These are phyloP conservation scores for Mizuhopecten yessoensis DNA, from an alignment of 1,140 invertebrate species.

Conservation along the genomic window DNA sequence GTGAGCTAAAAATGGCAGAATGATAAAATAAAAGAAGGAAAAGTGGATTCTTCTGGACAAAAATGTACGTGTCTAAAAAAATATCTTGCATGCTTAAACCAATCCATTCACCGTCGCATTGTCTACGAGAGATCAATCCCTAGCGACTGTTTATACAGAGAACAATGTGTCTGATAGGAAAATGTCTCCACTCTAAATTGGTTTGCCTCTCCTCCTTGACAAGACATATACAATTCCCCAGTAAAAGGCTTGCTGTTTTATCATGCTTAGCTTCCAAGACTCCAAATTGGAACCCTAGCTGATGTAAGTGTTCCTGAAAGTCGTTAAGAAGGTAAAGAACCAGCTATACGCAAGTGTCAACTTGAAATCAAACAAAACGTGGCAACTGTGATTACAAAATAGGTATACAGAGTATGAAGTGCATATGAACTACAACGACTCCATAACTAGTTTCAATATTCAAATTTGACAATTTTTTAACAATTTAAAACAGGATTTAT, in stretches of 20 bases:
- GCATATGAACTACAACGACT: too few relatives aligned
- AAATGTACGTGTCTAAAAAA: not conserved
- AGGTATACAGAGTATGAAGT: too few relatives aligned
- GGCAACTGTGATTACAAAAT: too few relatives aligned
- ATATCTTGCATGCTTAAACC: not conserved
- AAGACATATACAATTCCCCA: not conserved
- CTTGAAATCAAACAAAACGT: not conserved
- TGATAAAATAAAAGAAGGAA: too few relatives aligned
- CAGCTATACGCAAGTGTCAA: not conserved
- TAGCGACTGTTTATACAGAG: not conserved
- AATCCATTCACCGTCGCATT: not conserved
- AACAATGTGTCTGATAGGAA: not conserved
- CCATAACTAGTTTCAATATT: too few relatives aligned
- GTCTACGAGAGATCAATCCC: not conserved
- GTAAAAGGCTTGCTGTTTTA: not conserved
- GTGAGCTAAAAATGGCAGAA: too few relatives aligned
- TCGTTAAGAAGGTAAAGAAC: not conserved
- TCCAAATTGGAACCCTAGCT: not conserved
- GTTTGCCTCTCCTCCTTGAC: not conserved
- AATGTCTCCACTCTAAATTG: constrained; percentile 15
- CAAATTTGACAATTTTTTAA: too few relatives aligned
- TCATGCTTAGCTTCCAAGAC: not conserved
- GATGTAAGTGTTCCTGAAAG: not conserved
- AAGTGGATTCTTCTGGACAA: not conserved
- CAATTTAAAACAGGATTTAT: too few relatives aligned